Evolutionary conservation across 2,113 vertebrate species (phyloP).

Genomic region (Leptobrachium ailaonicum): DNA sequence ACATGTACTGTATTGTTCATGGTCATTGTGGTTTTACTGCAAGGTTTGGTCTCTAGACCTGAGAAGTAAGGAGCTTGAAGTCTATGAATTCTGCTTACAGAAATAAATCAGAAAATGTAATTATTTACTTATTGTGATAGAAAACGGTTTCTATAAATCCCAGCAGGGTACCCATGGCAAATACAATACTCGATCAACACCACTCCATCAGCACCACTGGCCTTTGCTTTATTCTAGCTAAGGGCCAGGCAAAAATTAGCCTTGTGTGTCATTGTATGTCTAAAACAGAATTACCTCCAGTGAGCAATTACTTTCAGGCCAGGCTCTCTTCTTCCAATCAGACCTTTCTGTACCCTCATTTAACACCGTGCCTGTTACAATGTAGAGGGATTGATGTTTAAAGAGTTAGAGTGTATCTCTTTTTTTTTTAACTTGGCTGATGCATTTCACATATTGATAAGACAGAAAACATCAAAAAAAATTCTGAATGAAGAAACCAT

Average conservation of each 20-base stretch:
- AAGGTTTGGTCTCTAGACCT: not conserved
- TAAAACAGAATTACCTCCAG: slow-evolving; percentile 52
- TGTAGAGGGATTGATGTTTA: slow-evolving; percentile 57
- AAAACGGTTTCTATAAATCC: slow-evolving; percentile 20
- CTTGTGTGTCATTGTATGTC: slow-evolving; percentile 52
- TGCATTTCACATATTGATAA: slow-evolving; percentile 54
- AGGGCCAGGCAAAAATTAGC: slow-evolving; percentile 34
- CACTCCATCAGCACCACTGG: slow-evolving; percentile 47
- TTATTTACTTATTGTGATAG: slow-evolving; percentile 42
- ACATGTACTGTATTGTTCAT: too few relatives aligned
- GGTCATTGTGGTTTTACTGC: not conserved
- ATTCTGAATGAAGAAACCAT: slow-evolving; percentile 54
- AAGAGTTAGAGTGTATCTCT: slow-evolving; percentile 53
- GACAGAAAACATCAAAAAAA: slow-evolving; percentile 43
- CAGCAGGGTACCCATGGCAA: slow-evolving; percentile 14
- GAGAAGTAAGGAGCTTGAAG: not conserved
- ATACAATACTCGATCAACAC: slow-evolving; percentile 39
- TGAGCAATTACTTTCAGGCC: slow-evolving; percentile 54
- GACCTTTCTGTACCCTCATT: slow-evolving; percentile 54
- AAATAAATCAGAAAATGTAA: slow-evolving; percentile 31
- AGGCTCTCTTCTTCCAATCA: slow-evolving; percentile 54
- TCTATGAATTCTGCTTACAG: slow-evolving; percentile 15
- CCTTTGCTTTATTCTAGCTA: slow-evolving; percentile 28
- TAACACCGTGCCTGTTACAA: slow-evolving; percentile 55
- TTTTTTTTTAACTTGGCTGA: slow-evolving; percentile 53